These are phyloP conservation scores for Pachyuromys duprasi DNA, from an alignment of 2,797 vertebrate species.

Conservation along the genomic window DNA sequence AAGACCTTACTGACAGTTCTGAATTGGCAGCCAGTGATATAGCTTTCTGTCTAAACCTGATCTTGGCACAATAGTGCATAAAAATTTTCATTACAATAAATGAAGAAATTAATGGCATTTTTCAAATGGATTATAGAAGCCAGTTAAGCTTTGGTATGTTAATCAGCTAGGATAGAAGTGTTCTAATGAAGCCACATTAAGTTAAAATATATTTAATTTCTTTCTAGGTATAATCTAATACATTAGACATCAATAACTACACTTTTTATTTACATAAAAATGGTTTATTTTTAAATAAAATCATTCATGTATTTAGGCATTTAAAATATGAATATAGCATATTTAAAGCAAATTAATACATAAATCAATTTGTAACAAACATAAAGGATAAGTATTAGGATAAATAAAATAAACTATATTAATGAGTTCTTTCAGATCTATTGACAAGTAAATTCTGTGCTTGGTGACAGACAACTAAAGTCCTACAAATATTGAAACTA, in stretches of 20 bases:
- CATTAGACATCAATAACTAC: not conserved
- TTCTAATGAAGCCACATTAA: not conserved
- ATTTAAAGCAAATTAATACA: not conserved
- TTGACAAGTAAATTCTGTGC: not conserved
- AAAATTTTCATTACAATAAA: not conserved
- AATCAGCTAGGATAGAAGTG: not conserved
- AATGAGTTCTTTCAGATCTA: not conserved
- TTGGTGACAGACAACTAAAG: not conserved
- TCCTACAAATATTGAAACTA: not conserved
- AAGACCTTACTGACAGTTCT: not conserved
- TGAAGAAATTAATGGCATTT: not conserved
- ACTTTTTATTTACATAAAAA: not conserved
- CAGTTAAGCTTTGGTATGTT: not conserved
- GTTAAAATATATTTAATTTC: not conserved
- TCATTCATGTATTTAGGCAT: not conserved
- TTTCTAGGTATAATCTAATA: not conserved
- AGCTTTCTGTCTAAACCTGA: not conserved
- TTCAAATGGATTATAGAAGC: not conserved
- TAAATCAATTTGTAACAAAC: not conserved
- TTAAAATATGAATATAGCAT: not conserved
- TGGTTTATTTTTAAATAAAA: not conserved
- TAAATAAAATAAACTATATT: not conserved
- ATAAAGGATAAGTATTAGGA: not conserved
- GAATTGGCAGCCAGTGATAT: not conserved
- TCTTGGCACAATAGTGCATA: fast-evolving